These are phyloP conservation scores for Zaprionus bogoriensis DNA, from an alignment of 2,888 invertebrate genomes.

Conservation along the genomic window DNA sequence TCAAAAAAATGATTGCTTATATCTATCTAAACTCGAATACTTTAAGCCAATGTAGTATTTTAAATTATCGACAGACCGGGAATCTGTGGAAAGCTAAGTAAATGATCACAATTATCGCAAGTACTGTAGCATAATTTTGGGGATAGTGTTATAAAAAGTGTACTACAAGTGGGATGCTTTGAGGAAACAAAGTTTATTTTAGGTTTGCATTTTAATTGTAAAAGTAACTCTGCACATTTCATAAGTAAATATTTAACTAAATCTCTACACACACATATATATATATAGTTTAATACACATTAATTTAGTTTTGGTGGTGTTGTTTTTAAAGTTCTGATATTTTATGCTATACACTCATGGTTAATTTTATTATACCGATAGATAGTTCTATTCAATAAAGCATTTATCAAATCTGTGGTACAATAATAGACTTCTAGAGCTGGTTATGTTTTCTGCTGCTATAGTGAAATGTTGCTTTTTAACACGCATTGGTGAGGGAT, in stretches of 20 bases:
- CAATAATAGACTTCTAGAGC: conserved; percentile 11
- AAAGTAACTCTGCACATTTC: conserved; percentile 60
- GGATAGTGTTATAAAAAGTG: neutral
- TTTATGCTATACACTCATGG: conserved; percentile 54
- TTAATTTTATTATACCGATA: conserved; percentile 41
- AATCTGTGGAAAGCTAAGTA: too few relatives aligned
- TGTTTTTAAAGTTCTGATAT: conserved; percentile 52
- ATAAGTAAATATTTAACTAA: conserved; percentile 68
- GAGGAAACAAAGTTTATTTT: conserved; percentile 53
- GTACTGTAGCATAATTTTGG: conserved; percentile 5
- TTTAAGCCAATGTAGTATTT: too few relatives aligned
- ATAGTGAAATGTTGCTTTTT: conserved; percentile 20
- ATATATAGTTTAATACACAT: conserved; percentile 66
- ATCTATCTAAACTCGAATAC: too few relatives aligned
- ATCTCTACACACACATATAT: conserved; percentile 53
- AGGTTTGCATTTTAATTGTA: conserved; percentile 62
- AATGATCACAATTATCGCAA: neutral
- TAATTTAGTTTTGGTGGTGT: conserved; percentile 75
- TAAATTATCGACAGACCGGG: too few relatives aligned
- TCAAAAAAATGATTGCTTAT: too few relatives aligned
- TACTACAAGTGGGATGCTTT: conserved; percentile 3
- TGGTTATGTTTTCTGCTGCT: neutral
- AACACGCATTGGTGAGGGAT: conserved; percentile 23
- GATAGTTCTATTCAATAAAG: conserved; percentile 49
- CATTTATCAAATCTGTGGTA: conserved; percentile 64